phyloP scores from a whole-genome alignment of 2,888 invertebrate species.

The Heliconius erato region DNA sequence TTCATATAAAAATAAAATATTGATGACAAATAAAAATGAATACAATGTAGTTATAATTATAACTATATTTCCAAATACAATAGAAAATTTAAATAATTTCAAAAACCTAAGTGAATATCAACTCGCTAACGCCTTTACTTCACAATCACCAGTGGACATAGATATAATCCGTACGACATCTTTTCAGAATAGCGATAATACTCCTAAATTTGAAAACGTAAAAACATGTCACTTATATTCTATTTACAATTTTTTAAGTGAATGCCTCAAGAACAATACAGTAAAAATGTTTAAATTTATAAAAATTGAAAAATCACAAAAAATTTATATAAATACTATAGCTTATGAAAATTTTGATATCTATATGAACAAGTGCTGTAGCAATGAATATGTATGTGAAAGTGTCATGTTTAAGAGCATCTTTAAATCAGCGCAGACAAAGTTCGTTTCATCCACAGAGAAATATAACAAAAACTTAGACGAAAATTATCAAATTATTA shows the following conservation, averaged over 20 bases:
- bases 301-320: slow-evolving; percentile 63
- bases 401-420: slow-evolving; percentile 23
- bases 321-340: slow-evolving; percentile 71
- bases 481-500: slow-evolving; percentile 39
- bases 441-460: slow-evolving; percentile 5
- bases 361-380: slow-evolving; percentile 51
- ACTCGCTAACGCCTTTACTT: slow-evolving; percentile 59
- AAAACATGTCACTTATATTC: slow-evolving; percentile 68
- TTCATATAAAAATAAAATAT: slow-evolving; percentile 57
- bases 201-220: slow-evolving; percentile 44
- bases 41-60: slow-evolving; percentile 70
- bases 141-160: slow-evolving; percentile 64
- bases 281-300: slow-evolving; percentile 68
- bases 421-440: background rate
- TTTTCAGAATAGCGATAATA: slow-evolving; percentile 53
- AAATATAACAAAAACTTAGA: slow-evolving; percentile 5
- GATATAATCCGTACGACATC: slow-evolving; percentile 67
- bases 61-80: slow-evolving; percentile 60
- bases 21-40: slow-evolving; percentile 35
- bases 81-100: slow-evolving; percentile 31
- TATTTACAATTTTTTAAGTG: slow-evolving; percentile 65
- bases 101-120: slow-evolving; percentile 54
- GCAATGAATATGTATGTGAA: slow-evolving; percentile 43
- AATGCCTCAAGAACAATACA: slow-evolving; percentile 63
- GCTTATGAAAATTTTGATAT: slow-evolving; percentile 59